Conservation (phyloP, 1,140 invertebrate genomes). For the Leptinotarsa defecta region DNA sequence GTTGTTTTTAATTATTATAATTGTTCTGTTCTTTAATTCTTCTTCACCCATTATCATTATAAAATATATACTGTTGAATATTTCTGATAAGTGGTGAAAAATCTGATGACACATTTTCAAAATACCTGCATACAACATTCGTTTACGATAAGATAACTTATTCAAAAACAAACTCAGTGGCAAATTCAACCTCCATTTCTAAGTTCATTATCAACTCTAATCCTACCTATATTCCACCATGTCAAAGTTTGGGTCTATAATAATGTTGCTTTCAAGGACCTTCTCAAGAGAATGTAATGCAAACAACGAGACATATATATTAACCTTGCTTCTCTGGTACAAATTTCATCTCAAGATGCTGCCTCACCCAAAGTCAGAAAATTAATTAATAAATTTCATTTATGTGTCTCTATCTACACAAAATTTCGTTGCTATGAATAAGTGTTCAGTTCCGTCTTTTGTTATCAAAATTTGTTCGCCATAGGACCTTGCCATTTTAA, state of each 20-base stretch:
- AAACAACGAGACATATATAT: background rate
- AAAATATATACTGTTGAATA: too few relatives aligned
- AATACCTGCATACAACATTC: too few relatives aligned
- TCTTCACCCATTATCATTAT: too few relatives aligned
- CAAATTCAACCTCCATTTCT: too few relatives aligned
- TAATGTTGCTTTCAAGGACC: background rate
- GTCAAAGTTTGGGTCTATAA: background rate
- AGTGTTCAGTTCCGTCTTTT: background rate
- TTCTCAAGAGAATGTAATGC: background rate
- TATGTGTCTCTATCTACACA: background rate
- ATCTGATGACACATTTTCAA: too few relatives aligned
- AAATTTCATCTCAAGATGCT: background rate
- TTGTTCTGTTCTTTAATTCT: too few relatives aligned
- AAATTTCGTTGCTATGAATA: conserved; percentile 2
- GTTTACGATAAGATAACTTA: too few relatives aligned
- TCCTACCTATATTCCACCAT: too few relatives aligned
- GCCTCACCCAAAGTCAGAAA: background rate
- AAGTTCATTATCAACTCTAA: too few relatives aligned
- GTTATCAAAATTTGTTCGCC: conserved; percentile 10
- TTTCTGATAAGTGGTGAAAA: too few relatives aligned
- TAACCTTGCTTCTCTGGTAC: background rate
- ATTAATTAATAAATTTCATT: conserved; percentile 13
- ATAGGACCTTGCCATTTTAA: conserved; percentile 11
- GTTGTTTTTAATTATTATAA: too few relatives aligned
- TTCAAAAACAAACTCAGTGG: too few relatives aligned